Percentiles rank a stretch among this genome's conserved stretches.
These are phyloP conservation scores for Tachyglossus aculeatus DNA, from an alignment of 2,797 vertebrate genomes.

Conservation along the genomic window DNA sequence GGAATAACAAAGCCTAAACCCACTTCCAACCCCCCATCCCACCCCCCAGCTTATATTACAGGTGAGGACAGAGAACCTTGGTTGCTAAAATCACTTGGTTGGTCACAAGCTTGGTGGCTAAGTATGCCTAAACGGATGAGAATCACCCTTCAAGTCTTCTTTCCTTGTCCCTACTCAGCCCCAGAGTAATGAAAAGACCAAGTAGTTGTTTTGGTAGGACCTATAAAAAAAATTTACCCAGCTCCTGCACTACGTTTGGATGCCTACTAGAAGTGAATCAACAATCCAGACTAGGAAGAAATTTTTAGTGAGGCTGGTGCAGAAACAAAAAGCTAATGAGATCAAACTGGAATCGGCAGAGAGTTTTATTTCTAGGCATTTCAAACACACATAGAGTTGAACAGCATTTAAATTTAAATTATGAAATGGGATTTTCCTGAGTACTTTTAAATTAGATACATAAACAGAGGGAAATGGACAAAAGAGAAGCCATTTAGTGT, in stretches of 20 bases:
- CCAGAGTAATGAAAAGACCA: background rate
- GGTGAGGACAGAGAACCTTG: no score
- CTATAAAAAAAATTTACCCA: background rate
- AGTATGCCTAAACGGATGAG: no score
- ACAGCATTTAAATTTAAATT: background rate
- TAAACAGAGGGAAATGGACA: background rate
- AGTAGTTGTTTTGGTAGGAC: background rate
- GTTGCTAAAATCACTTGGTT: no score
- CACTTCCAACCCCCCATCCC: no score
- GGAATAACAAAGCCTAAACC: no score
- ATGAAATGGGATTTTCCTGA: background rate
- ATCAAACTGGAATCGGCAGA: background rate
- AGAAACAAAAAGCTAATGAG: background rate
- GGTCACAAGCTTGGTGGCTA: no score
- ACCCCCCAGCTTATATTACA: no score
- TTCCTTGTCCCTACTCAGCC: no score
- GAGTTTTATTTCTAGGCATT: background rate
- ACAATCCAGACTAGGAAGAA: background rate
- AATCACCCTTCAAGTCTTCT: no score
- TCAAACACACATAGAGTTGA: background rate
- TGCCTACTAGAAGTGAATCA: background rate
- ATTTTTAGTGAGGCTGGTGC: background rate
- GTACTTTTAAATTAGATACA: background rate
- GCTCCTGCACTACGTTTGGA: background rate
- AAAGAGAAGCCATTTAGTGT: background rate